These are phyloP conservation scores for Calidris pugnax DNA, from an alignment of 2,113 vertebrate genomes.

Conservation along the genomic window DNA sequence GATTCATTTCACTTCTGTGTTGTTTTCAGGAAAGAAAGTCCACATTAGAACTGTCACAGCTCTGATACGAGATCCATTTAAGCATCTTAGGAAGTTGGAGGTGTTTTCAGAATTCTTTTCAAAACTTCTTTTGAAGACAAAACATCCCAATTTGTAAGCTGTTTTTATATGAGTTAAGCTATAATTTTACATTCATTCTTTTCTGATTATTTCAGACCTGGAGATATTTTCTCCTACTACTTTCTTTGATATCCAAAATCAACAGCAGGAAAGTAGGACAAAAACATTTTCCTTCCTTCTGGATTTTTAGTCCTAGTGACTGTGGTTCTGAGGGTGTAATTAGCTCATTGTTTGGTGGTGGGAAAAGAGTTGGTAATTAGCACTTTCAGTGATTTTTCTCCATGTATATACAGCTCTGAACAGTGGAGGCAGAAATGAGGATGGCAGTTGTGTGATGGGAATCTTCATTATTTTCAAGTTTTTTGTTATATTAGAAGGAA, in stretches of 20 bases:
- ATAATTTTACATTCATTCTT: not conserved
- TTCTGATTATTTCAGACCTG: not conserved
- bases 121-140: not conserved
- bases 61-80: not conserved
- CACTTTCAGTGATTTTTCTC: not conserved
- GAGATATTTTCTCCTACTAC: not conserved
- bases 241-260: not conserved
- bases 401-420: not conserved
- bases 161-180: not conserved
- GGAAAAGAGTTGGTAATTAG: not conserved
- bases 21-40: not conserved
- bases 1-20: not conserved
- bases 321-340: not conserved
- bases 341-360: not conserved
- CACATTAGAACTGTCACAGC: fast-evolving
- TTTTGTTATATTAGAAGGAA: not conserved
- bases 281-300: not conserved
- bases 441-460: not conserved
- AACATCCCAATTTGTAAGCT: not conserved
- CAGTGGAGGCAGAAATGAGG: not conserved
- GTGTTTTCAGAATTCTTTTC: not conserved
- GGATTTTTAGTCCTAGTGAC: not conserved
- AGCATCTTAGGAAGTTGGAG: not conserved
- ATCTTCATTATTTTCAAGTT: not conserved
- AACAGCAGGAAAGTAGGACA: not conserved